Evolutionary conservation across 2,113 vertebrate genomes (phyloP), one percentile per base, ranked within the genome.

Genomic region (Grammomys surdaster): DNA sequence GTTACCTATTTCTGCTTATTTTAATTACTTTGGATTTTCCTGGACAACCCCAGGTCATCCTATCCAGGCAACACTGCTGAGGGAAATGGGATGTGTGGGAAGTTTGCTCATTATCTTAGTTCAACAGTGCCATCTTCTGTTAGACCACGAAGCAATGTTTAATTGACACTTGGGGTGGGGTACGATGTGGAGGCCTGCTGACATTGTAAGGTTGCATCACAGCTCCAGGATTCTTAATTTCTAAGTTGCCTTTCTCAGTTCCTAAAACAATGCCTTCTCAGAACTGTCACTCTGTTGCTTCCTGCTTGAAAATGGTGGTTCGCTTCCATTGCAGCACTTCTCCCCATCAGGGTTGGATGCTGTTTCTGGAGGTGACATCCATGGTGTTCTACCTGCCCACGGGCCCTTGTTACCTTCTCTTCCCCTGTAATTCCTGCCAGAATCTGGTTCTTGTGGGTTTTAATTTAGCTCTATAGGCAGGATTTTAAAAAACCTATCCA

Each of bases 71-170:
- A 48, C 67, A 31, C 31, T 48, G 26, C 33, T 54, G 40, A 33
- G 36, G 14, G 13, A 17, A 80, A 84, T 48, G 46, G 92, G 69
- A 81, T 67, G 4, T n/a, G 54, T 80, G 43, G 19, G 28, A 17
- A 24, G 36, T 95, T 92, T 86, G 73, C 40, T 95, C 63, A 73
- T 0, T 89, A 88, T 85, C 56, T 93, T 91, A 88, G 90, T 88
- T 97, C 88, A 92, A 90, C 95, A 93, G 93, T 92, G 95, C 95
- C 97, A 93, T 97, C 97, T 95, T 91, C 86, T 96, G 96, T 92
- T 95, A 60, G 43, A 89, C 90, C 16, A 88, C 26, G 93, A 96
- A 95, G 51, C 80, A 12, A 92, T 16, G 36, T 80, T 85, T 95
- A 28, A 67, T 84, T 93, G 95, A 12, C 26, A 24, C 7, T 31